phyloP scores from a whole-genome alignment of 2,888 invertebrate species.

The Agriopis leucophaearia region DNA sequence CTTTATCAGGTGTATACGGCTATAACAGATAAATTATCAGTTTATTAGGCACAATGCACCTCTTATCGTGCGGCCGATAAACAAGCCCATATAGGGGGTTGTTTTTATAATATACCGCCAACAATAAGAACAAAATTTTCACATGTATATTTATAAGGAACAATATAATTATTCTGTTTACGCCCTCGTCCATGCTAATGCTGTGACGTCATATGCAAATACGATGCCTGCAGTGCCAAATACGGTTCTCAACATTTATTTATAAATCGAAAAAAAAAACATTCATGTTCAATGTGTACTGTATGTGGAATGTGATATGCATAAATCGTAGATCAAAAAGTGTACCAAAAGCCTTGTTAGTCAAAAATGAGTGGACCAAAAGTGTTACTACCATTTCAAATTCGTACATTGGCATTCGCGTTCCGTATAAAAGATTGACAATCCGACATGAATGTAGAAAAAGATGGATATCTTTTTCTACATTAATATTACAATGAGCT shows the following conservation, averaged over 20 bases:
- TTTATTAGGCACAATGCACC: constrained; percentile 34
- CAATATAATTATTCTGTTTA: constrained; percentile 57
- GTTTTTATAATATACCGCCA: constrained; percentile 17
- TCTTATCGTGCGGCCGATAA: constrained; percentile 43
- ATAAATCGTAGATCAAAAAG: constrained; percentile 61
- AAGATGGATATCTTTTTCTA: neutral
- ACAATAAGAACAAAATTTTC: constrained; percentile 23
- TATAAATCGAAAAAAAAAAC: constrained; percentile 50
- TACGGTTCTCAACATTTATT: constrained; percentile 25
- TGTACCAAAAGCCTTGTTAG: constrained; percentile 65
- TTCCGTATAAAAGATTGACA: too few species aligned
- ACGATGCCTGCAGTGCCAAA: constrained; percentile 39
- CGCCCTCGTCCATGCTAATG: constrained; percentile 37
- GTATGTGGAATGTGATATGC: constrained; percentile 79
- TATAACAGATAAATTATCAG: constrained; percentile 38
- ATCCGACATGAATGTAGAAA: neutral
- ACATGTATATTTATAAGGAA: constrained; percentile 49
- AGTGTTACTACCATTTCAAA: constrained; percentile 36
- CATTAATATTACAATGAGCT: too few species aligned
- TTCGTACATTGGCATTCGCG: neutral
- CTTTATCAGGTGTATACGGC: constrained; percentile 36
- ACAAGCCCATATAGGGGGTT: constrained; percentile 36
- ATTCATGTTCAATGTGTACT: constrained; percentile 79
- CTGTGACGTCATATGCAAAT: constrained; percentile 52
- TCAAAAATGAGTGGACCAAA: constrained; percentile 55